phyloP scores from a whole-genome alignment of 2,888 invertebrate genomes.

The Morpho helenor region DNA sequence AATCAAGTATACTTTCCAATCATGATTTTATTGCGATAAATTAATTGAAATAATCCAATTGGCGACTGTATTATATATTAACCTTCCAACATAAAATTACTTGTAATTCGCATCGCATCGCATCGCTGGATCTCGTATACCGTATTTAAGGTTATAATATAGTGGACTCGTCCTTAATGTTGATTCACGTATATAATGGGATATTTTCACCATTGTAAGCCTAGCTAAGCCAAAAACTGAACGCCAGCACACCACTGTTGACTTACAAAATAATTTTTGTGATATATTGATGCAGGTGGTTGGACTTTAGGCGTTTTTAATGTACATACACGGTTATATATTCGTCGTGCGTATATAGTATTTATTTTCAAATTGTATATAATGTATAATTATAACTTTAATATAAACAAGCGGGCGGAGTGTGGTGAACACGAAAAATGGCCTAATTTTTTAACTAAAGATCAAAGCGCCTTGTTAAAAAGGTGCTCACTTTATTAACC shows the following conservation, averaged over 20 bases:
- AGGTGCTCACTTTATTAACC: conserved; percentile 1
- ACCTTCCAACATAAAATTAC: too few species aligned
- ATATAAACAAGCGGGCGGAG: conserved; percentile 21
- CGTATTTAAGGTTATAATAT: neutral
- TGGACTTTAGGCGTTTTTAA: conserved; percentile 35
- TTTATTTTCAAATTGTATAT: conserved; percentile 73
- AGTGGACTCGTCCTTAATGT: neutral
- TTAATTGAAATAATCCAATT: too few species aligned
- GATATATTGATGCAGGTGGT: conserved; percentile 40
- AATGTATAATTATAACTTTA: conserved; percentile 56
- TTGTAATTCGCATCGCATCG: too few species aligned
- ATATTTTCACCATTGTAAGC: conserved; percentile 27
- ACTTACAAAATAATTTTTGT: conserved; percentile 37
- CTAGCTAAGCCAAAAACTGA: conserved; percentile 70
- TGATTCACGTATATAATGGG: conserved; percentile 5
- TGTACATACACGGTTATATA: conserved; percentile 69
- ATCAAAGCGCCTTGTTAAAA: neutral
- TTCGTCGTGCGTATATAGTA: conserved; percentile 64
- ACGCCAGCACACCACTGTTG: conserved; percentile 40
- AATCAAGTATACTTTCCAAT: too few species aligned
- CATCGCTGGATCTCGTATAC: too few species aligned
- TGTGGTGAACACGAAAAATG: conserved; percentile 15
- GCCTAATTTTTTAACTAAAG: conserved; percentile 23
- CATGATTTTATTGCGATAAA: too few species aligned
- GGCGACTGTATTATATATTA: too few species aligned